Conservation (phyloP, 2,888 invertebrate genomes). For the Aromia moschata region DNA sequence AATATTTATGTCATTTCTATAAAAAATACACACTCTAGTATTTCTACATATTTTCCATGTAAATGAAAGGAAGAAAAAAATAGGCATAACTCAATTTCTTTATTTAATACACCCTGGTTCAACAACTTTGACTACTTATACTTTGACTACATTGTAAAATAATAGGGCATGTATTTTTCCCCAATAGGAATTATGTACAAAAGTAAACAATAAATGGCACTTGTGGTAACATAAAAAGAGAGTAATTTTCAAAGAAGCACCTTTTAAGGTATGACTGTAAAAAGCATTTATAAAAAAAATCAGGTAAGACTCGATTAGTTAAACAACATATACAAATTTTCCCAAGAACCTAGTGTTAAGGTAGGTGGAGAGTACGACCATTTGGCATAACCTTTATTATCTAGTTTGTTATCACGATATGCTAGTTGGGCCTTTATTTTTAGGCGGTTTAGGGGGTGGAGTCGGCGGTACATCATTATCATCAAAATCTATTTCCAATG, state of each 20-base stretch:
- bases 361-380: conserved; percentile 11
- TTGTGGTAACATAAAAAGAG: conserved; percentile 48
- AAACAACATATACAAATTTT: conserved; percentile 9
- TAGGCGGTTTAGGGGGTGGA: conserved; percentile 66
- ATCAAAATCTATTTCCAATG: conserved; percentile 40
- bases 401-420: conserved; percentile 11
- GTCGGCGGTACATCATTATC: conserved; percentile 60
- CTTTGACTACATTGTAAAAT: neutral
- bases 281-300: conserved; percentile 22
- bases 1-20: conserved; percentile 3
- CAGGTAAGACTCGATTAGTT: conserved; percentile 15
- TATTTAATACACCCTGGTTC: no score
- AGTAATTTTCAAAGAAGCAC: conserved; percentile 14
- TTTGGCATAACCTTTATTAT: conserved; percentile 11
- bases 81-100: no score
- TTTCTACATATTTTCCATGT: conserved; percentile 1
- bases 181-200: neutral
- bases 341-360: neutral
- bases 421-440: conserved; percentile 42
- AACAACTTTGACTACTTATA: no score
- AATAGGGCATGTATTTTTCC: neutral
- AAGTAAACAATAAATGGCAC: conserved; percentile 47
- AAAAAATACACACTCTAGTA: conserved; percentile 19
- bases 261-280: conserved; percentile 17
- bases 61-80: no score